phyloP scores from a whole-genome alignment of 2,888 invertebrate genomes.

The Aporophyla lueneburgensis region DNA sequence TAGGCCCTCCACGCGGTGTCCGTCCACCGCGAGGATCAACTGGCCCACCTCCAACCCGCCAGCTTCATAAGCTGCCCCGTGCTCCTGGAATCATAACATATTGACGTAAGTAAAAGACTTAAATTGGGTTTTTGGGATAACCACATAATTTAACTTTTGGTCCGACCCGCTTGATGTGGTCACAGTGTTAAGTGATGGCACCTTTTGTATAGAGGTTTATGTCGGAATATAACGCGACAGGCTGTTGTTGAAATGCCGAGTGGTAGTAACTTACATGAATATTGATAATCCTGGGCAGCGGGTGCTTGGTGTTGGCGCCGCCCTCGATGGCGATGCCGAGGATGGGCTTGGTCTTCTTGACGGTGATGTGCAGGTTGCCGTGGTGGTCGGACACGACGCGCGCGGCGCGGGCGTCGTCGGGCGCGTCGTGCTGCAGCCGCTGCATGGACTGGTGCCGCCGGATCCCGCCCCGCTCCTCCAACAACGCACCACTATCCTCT shows the following conservation, averaged over 20 bases:
- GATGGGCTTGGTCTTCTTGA: conserved; percentile 98
- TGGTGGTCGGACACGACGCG: conserved; percentile 96
- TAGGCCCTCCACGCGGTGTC: conserved; percentile 94
- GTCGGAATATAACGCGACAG: not conserved
- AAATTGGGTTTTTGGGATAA: not conserved
- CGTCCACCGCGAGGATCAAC: conserved; percentile 97
- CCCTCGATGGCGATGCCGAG: conserved; percentile 99
- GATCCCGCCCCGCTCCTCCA: conserved; percentile 92
- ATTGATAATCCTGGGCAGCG: conserved; percentile 98
- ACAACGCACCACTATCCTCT: conserved; percentile 94
- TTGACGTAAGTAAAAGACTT: not conserved
- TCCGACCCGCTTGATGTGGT: not conserved
- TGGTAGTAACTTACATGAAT: conserved; percentile 94
- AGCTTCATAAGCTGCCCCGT: conserved; percentile 98
- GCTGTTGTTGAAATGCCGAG: not conserved
- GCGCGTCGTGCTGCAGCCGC: conserved; percentile 91
- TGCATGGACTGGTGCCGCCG: conserved; percentile 95
- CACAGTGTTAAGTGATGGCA: not conserved
- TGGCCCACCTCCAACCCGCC: conserved; percentile 98
- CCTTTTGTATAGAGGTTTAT: not conserved
- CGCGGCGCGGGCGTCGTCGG: conserved; percentile 90
- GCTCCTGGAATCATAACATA: conserved; percentile 92
- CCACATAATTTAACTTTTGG: not conserved
- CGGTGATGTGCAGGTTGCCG: conserved; percentile 96
- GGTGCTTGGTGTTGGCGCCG: conserved; percentile 98